A percentile compares a stretch with the other conserved stretches of the same genome.
Evolutionary conservation across 2,797 vertebrate species (phyloP).

Genomic region (Spinus olivaceus): DNA sequence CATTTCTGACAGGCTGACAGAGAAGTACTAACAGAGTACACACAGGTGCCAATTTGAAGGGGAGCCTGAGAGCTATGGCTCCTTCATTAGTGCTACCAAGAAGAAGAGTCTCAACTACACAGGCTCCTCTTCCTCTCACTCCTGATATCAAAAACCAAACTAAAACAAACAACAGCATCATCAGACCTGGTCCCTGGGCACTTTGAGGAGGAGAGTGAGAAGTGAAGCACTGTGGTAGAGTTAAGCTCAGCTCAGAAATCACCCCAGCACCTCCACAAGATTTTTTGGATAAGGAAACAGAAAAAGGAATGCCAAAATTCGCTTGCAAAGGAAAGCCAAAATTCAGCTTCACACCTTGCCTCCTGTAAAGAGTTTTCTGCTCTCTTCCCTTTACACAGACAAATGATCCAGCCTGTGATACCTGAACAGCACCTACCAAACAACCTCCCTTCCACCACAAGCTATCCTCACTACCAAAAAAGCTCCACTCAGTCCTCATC

Average conservation of each 20-base stretch:
- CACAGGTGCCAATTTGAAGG: neutral
- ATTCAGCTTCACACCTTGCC: neutral
- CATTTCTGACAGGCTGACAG: neutral
- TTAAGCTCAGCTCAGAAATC: neutral
- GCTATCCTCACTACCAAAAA: neutral
- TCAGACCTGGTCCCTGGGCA: neutral
- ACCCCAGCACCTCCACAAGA: neutral
- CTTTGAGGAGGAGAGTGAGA: neutral
- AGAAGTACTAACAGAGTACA: neutral
- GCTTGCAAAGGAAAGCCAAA: neutral
- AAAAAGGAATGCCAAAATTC: neutral
- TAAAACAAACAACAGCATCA: neutral
- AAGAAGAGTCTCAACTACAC: neutral
- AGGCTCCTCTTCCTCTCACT: neutral
- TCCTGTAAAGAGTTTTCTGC: neutral
- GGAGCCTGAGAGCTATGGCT: neutral
- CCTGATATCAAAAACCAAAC: neutral
- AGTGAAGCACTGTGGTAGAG: neutral
- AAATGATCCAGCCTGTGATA: neutral
- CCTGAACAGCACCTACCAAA: neutral
- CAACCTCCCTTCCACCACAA: fast-evolving
- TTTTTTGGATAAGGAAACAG: neutral
- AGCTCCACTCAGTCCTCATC: neutral
- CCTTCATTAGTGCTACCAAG: neutral
- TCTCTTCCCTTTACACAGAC: neutral